These are phyloP conservation scores for Steromphala cineraria DNA, from an alignment of 2,888 invertebrate species.

Conservation along the genomic window DNA sequence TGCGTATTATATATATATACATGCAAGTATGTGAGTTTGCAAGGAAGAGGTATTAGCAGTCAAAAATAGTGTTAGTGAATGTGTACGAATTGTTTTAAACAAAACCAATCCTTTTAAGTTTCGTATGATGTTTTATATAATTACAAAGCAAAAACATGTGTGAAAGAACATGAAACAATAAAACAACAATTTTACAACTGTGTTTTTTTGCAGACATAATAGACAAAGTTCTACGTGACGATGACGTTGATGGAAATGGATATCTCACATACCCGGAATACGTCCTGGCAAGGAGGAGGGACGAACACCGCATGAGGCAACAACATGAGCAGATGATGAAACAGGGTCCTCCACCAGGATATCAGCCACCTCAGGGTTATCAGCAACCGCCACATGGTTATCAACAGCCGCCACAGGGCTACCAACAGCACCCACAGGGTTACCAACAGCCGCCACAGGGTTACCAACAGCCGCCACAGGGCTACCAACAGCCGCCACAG, in stretches of 20 bases:
- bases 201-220: constrained; percentile 87
- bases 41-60: too few relatives aligned
- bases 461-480: background rate
- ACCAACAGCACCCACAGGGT: constrained; percentile 16
- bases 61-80: too few relatives aligned
- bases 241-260: constrained; percentile 91
- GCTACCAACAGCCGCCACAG: background rate
- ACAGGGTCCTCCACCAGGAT: background rate
- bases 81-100: background rate
- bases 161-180: too few relatives aligned
- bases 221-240: constrained; percentile 87
- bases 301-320: constrained; percentile 51
- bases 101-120: background rate
- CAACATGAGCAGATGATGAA: constrained; percentile 12
- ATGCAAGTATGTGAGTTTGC: too few relatives aligned
- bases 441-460: constrained; percentile 7
- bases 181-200: too few relatives aligned
- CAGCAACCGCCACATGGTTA: background rate
- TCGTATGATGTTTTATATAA: background rate
- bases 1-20: too few relatives aligned
- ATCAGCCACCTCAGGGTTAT: background rate
- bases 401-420: background rate
- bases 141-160: background rate
- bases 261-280: constrained; percentile 90
- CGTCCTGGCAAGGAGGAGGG: constrained; percentile 68